A percentile compares a stretch with the other conserved stretches of the same genome.
Evolutionary conservation across 1,140 invertebrate genomes (phyloP).

Genomic region (Drosophila arizonae): DNA sequence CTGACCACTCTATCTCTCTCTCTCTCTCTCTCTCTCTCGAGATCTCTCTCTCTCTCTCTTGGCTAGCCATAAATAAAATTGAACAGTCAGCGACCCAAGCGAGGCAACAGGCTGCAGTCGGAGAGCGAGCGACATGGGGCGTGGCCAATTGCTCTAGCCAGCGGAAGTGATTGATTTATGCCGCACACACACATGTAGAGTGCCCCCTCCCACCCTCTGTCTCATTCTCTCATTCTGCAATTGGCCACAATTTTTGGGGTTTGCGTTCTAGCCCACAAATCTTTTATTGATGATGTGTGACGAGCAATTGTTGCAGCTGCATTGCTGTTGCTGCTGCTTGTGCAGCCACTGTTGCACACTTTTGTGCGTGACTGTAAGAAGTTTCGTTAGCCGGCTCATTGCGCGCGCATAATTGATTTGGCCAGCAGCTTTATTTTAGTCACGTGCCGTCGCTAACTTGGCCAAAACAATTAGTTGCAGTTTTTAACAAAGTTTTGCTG

Average conservation of each 20-base stretch:
- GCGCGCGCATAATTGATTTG: conserved; percentile 65
- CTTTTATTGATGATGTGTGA: conserved; percentile 78
- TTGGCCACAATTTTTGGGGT: conserved; percentile 68
- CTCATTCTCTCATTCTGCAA: conserved; percentile 7
- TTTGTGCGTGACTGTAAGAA: conserved; percentile 27
- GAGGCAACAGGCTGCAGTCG: conserved; percentile 21
- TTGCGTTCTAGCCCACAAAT: conserved; percentile 61
- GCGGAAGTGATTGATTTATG: conserved; percentile 80
- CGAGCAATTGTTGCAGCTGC: conserved; percentile 49
- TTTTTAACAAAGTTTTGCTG: conserved; percentile 49
- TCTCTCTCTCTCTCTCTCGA: conserved; percentile 1
- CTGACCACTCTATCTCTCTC: background rate
- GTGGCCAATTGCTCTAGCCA: conserved; percentile 57
- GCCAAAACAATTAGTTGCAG: conserved; percentile 74
- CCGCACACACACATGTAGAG: background rate
- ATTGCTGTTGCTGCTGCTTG: conserved; percentile 30
- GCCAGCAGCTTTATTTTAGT: conserved; percentile 59
- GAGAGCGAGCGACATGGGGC: conserved; percentile 6
- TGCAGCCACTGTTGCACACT: conserved; percentile 20
- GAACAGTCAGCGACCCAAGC: conserved; percentile 22
- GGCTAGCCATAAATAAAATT: conserved; percentile 71
- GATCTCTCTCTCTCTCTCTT: conserved; percentile 4
- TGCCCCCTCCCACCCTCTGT: too few species aligned
- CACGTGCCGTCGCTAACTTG: conserved; percentile 70
- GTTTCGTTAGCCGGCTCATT: conserved; percentile 62